These are phyloP conservation scores for Crocidura indochinensis DNA, from an alignment of 2,797 vertebrate genomes.

Conservation along the genomic window DNA sequence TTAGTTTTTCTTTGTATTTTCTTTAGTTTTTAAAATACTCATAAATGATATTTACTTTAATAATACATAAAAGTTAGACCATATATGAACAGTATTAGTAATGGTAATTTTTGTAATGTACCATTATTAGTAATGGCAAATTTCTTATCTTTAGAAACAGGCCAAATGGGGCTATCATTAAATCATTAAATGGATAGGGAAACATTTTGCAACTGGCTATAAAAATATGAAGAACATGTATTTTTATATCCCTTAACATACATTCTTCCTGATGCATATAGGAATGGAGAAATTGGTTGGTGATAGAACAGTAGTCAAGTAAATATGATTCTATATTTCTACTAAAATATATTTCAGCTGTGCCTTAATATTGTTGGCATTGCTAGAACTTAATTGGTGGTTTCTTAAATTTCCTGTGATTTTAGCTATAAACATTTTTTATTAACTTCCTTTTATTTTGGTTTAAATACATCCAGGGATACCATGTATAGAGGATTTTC, in stretches of 20 bases:
- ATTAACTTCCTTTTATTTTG: neutral
- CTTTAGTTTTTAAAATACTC: too few species aligned
- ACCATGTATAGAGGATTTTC: constrained; percentile 38
- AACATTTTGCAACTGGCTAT: too few species aligned
- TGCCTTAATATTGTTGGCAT: constrained; percentile 12
- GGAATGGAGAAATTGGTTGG: neutral
- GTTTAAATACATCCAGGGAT: constrained; percentile 41
- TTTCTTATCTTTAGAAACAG: too few species aligned
- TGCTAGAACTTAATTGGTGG: neutral
- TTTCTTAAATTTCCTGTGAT: neutral
- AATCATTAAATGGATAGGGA: too few species aligned
- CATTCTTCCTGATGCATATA: neutral
- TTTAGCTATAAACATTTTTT: neutral
- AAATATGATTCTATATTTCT: neutral
- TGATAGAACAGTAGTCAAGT: neutral
- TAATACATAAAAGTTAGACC: too few species aligned
- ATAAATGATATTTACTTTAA: too few species aligned
- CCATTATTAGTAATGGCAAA: too few species aligned
- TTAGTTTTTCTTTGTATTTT: too few species aligned
- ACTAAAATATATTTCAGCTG: neutral
- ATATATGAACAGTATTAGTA: too few species aligned
- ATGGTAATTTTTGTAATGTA: too few species aligned
- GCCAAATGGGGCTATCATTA: too few species aligned
- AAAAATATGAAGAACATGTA: neutral
- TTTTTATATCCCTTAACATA: neutral